Conservation (phyloP, 2,888 invertebrate species). For the Liopterus haemorrhoidalis region DNA sequence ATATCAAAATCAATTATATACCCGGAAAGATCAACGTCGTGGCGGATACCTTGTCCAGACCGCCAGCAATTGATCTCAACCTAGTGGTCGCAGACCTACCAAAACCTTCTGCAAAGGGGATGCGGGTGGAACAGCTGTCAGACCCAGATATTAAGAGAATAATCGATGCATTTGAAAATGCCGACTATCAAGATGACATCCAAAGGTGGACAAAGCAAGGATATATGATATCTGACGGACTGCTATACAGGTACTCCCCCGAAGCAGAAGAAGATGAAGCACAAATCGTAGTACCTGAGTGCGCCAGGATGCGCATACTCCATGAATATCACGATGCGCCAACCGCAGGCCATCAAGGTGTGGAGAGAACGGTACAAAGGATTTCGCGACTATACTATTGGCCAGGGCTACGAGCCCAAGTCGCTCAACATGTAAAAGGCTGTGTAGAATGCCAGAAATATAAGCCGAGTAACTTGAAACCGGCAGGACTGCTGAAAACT, state of each 20-base stretch:
- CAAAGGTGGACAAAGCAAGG: slow-evolving; percentile 27
- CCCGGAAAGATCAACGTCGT: slow-evolving; percentile 38
- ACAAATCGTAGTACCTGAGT: slow-evolving; percentile 22
- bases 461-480: slow-evolving; percentile 19
- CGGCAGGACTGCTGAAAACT: slow-evolving; percentile 26
- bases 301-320: slow-evolving; percentile 20
- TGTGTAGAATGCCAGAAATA: slow-evolving; percentile 26
- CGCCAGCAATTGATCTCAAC: slow-evolving; percentile 16
- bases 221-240: slow-evolving; percentile 30
- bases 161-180: slow-evolving; percentile 23
- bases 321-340: slow-evolving; percentile 21
- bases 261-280: slow-evolving; percentile 16
- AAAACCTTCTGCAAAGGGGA: no score
- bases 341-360: slow-evolving; percentile 26
- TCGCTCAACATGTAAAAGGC: slow-evolving; percentile 15
- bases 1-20: slow-evolving; percentile 38
- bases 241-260: slow-evolving; percentile 28
- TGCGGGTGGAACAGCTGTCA: slow-evolving; percentile 25
- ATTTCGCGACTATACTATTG: slow-evolving; percentile 24
- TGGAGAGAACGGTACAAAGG: slow-evolving; percentile 8
- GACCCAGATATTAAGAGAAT: slow-evolving; percentile 30
- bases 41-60: slow-evolving; percentile 39
- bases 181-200: slow-evolving; percentile 8
- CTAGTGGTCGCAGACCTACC: no score
- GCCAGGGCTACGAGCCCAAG: slow-evolving; percentile 17